Percentiles rank a stretch among this genome's conserved stretches.
These are phyloP conservation scores for Athalia circularis DNA, from an alignment of 2,888 invertebrate species.

Conservation along the genomic window DNA sequence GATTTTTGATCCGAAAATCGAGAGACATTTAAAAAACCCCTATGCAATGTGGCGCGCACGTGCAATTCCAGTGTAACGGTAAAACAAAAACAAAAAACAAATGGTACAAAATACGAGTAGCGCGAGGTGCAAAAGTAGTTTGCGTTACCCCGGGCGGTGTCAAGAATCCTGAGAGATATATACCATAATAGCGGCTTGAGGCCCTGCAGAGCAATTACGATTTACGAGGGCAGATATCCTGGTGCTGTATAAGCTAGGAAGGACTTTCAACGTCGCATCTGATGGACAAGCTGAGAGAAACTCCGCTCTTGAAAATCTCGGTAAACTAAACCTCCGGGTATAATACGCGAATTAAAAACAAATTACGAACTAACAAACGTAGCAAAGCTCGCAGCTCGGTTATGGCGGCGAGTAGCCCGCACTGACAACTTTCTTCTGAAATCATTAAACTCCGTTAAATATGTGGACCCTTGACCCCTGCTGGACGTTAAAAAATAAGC, in stretches of 20 bases:
- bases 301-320: constrained; percentile 17
- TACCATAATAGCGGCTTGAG: neutral
- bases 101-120: no score
- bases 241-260: neutral
- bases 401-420: neutral
- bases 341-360: constrained; percentile 22
- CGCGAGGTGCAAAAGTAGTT: neutral
- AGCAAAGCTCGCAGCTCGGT: neutral
- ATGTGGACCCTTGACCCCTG: neutral
- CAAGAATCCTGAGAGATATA: neutral
- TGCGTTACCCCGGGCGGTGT: constrained; percentile 26
- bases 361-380: neutral
- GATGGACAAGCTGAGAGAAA: constrained; percentile 22
- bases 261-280: constrained; percentile 27
- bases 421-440: constrained; percentile 30
- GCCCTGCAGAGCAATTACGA: constrained; percentile 5
- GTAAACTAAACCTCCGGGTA: constrained; percentile 22
- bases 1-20: no score
- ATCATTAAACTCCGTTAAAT: neutral
- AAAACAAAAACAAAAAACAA: no score
- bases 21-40: no score
- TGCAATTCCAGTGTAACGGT: no score
- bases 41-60: no score
- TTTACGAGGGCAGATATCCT: neutral
- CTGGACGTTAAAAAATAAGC: neutral